Evolutionary conservation across 2,888 invertebrate species (phyloP).

Genomic region (Scotopteryx bipunctaria): DNA sequence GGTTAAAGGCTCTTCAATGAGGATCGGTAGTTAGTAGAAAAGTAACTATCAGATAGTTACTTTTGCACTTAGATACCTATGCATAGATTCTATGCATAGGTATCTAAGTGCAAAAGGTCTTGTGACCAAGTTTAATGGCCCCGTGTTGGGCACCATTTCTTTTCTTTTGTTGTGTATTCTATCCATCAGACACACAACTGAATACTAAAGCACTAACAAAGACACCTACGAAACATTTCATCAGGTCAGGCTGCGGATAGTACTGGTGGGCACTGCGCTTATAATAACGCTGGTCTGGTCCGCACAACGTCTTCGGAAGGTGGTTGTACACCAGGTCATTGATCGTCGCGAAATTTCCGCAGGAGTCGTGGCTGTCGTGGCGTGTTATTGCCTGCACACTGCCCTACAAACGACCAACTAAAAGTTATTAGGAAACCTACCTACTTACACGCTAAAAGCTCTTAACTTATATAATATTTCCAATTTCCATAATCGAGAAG

Average conservation of each 20-base stretch:
- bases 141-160: too few relatives aligned
- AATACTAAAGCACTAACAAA: background rate
- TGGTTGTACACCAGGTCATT: constrained; percentile 82
- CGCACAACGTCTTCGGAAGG: constrained; percentile 76
- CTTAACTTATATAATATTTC: too few relatives aligned
- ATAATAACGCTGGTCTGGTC: constrained; percentile 66
- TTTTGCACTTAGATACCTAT: too few relatives aligned
- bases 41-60: too few relatives aligned
- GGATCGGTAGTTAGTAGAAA: too few relatives aligned
- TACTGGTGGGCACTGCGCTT: constrained; percentile 66
- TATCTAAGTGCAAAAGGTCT: too few relatives aligned
- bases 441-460: too few relatives aligned
- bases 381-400: constrained; percentile 61
- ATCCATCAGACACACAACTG: too few relatives aligned
- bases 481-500: too few relatives aligned
- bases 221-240: constrained; percentile 72
- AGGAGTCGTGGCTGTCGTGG: constrained; percentile 69
- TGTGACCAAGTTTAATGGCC: too few relatives aligned
- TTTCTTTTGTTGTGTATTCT: background rate
- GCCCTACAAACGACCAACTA: constrained; percentile 56
- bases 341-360: constrained; percentile 75
- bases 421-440: background rate
- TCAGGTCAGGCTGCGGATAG: constrained; percentile 70
- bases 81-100: too few relatives aligned
- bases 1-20: too few relatives aligned